Evolutionary conservation across 2,797 vertebrate species (phyloP).

Genomic region (Propithecus deckenii): DNA sequence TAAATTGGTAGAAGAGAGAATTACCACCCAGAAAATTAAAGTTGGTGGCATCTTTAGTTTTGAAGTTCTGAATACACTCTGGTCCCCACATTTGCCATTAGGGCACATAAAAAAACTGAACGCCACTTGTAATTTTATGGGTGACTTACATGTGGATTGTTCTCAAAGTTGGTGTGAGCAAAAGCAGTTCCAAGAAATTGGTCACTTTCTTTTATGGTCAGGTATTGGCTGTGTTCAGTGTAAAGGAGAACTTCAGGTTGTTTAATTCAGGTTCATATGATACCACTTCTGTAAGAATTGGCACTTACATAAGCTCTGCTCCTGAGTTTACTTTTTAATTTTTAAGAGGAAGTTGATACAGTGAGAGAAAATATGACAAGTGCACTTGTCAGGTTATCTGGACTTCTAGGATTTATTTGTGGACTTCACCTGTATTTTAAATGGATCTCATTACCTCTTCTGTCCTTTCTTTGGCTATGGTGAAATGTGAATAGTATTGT

Average conservation of each 20-base stretch:
- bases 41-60: neutral
- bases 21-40: neutral
- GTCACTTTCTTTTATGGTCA: neutral
- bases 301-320: neutral
- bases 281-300: neutral
- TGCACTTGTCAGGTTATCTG: neutral
- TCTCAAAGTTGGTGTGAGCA: constrained; percentile 13
- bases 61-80: neutral
- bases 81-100: neutral
- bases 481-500: constrained; percentile 23
- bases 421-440: neutral
- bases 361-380: constrained; percentile 6
- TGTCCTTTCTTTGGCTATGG: neutral
- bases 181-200: neutral
- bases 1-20: neutral
- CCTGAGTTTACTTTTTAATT: constrained; percentile 44
- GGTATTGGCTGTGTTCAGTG: neutral
- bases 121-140: neutral
- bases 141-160: neutral
- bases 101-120: neutral
- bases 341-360: constrained; percentile 19
- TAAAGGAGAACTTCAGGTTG: constrained; percentile 19
- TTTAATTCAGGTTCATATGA: neutral
- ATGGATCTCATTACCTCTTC: neutral
- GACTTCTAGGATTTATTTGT: neutral